phyloP scores from a whole-genome alignment of 2,888 invertebrate species.

The Boloria selene region DNA sequence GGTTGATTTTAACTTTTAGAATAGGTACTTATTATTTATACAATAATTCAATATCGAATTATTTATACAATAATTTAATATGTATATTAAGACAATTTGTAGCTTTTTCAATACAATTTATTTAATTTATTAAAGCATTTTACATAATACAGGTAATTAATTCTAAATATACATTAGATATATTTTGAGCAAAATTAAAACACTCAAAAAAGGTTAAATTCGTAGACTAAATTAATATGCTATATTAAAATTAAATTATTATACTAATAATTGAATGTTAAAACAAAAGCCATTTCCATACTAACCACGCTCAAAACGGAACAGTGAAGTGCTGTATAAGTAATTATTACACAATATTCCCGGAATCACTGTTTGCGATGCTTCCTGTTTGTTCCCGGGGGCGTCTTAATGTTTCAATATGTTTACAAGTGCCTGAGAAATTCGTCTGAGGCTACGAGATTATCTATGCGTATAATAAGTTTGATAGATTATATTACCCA shows the following conservation, averaged over 20 bases:
- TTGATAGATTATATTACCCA: constrained; percentile 1
- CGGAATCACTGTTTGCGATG: constrained; percentile 61
- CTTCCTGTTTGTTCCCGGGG: constrained; percentile 55
- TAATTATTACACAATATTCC: constrained; percentile 76
- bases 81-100: too few species aligned
- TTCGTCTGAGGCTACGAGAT: constrained; percentile 30
- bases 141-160: not conserved
- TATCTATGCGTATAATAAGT: constrained; percentile 26
- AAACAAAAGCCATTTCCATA: constrained; percentile 46
- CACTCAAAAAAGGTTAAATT: too few species aligned
- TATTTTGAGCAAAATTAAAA: too few species aligned
- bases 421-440: constrained; percentile 39
- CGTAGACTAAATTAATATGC: too few species aligned
- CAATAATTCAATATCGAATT: too few species aligned
- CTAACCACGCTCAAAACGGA: constrained; percentile 52
- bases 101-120: too few species aligned
- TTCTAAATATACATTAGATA: not conserved
- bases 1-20: too few species aligned
- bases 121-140: not conserved
- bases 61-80: too few species aligned
- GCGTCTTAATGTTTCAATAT: constrained; percentile 47
- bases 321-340: constrained; percentile 64
- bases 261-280: not conserved
- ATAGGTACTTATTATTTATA: too few species aligned
- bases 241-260: not conserved